Conservation (phyloP, 1,140 invertebrate genomes). For the Pachyrhynchus sulphureomaculatus region DNA sequence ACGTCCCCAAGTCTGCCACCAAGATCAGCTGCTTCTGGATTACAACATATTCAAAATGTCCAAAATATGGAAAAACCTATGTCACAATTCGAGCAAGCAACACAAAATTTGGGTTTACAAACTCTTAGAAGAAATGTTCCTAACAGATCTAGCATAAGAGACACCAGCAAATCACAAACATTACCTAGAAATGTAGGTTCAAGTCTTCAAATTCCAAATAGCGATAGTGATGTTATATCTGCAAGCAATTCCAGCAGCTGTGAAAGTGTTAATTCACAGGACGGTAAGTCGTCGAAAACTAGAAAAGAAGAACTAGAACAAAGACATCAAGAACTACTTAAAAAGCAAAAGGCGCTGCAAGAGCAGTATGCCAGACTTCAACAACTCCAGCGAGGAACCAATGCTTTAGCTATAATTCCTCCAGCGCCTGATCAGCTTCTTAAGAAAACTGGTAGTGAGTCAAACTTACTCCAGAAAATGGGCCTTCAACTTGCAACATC, state of each 20-base stretch:
- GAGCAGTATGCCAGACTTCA: slow-evolving; percentile 86
- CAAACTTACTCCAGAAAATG: slow-evolving; percentile 83
- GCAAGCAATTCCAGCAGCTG: slow-evolving; percentile 67
- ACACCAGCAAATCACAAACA: slow-evolving; percentile 48
- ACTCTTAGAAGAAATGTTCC: slow-evolving; percentile 48
- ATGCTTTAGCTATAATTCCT: slow-evolving; percentile 59
- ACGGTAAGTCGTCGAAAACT: slow-evolving; percentile 58
- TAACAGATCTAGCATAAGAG: slow-evolving; percentile 47
- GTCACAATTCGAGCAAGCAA: slow-evolving; percentile 50
- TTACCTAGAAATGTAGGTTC: slow-evolving; percentile 50
- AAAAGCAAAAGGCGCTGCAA: slow-evolving; percentile 82
- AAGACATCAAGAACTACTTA: slow-evolving; percentile 80
- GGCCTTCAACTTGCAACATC: slow-evolving; percentile 66
- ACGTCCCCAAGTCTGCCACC: slow-evolving; percentile 65
- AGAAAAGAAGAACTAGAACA: slow-evolving; percentile 78
- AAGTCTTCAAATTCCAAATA: slow-evolving; percentile 46
- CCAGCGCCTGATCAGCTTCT: slow-evolving; percentile 64
- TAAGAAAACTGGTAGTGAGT: slow-evolving; percentile 88
- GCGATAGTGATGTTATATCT: slow-evolving; percentile 49
- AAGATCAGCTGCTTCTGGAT: slow-evolving; percentile 50
- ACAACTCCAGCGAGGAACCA: slow-evolving; percentile 76
- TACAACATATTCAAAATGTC: slow-evolving; percentile 50
- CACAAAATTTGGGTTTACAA: slow-evolving; percentile 47
- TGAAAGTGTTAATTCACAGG: slow-evolving; percentile 77
- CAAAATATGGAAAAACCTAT: slow-evolving; percentile 48